Conservation (phyloP, 2,888 invertebrate species). For the Melanchra persicariae region DNA sequence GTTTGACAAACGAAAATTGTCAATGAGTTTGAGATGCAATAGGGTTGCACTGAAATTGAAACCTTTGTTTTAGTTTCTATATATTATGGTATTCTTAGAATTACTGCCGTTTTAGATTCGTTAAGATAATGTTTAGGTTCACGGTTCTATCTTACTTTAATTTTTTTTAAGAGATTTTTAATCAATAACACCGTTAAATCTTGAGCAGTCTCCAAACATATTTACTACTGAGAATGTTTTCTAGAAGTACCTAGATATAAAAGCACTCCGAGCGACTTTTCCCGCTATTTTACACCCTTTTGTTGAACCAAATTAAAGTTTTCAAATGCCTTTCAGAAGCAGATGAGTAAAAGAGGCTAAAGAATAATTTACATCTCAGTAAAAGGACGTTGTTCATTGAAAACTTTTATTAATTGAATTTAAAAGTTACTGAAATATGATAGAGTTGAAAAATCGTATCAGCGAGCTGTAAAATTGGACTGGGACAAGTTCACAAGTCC, state of each 20-base stretch:
- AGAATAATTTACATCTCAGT: constrained; percentile 17
- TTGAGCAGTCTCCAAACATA: too few relatives aligned
- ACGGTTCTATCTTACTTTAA: too few relatives aligned
- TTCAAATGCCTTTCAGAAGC: constrained; percentile 34
- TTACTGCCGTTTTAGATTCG: too few relatives aligned
- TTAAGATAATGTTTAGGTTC: too few relatives aligned
- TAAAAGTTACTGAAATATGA: constrained; percentile 36
- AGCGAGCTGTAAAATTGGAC: constrained; percentile 14
- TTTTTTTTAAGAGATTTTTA: too few relatives aligned
- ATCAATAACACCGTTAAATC: too few relatives aligned
- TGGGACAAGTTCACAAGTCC: neutral
- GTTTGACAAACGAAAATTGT: constrained; percentile 60
- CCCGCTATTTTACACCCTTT: constrained; percentile 2
- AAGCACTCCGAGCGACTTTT: neutral
- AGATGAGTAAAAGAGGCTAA: constrained; percentile 18
- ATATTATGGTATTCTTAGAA: too few relatives aligned
- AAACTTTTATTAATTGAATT: constrained; percentile 52
- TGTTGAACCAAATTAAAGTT: constrained; percentile 29
- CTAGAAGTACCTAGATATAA: neutral
- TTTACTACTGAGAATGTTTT: too few relatives aligned
- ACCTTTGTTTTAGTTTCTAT: too few relatives aligned
- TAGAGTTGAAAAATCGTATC: constrained; percentile 15
- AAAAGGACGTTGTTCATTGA: constrained; percentile 10
- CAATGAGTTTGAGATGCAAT: constrained; percentile 42
- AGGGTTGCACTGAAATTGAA: constrained; percentile 14